Conservation (phyloP, 2,797 vertebrate genomes). For the Sebastes kiyomatsui region DNA sequence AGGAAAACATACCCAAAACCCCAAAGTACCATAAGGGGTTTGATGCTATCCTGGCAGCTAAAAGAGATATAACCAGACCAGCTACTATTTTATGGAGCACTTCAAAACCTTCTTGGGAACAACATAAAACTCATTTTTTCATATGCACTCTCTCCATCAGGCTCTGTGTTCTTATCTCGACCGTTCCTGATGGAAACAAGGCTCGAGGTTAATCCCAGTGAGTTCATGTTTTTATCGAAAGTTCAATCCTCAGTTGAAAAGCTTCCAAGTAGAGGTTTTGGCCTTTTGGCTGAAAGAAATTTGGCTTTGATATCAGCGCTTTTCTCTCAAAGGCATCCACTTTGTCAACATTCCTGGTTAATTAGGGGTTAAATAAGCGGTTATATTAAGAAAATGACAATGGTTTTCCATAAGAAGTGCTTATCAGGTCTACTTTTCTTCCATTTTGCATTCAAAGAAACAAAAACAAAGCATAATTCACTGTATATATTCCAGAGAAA, state of each 20-base stretch:
- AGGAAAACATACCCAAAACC: too few species aligned
- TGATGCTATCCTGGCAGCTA: background rate
- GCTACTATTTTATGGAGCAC: background rate
- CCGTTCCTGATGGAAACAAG: background rate
- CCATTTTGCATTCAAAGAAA: background rate
- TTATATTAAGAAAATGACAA: constrained; percentile 10
- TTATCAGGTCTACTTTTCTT: background rate
- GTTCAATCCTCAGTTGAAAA: background rate
- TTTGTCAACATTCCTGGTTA: constrained; percentile 51
- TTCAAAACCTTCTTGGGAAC: background rate
- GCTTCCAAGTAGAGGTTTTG: constrained; percentile 9
- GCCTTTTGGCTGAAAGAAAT: background rate
- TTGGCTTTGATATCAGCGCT: background rate
- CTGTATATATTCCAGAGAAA: background rate
- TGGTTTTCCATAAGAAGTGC: background rate
- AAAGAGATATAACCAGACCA: background rate
- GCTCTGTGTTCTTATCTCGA: background rate
- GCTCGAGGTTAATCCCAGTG: background rate
- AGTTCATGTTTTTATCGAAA: constrained; percentile 1
- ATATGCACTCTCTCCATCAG: background rate
- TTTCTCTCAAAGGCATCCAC: constrained; percentile 6
- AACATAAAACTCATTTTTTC: background rate
- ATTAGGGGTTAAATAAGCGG: constrained; percentile 28
- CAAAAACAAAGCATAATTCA: background rate
- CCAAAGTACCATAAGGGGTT: background rate